Evolutionary conservation across 2,888 invertebrate genomes (phyloP).

Genomic region (Noctua pronuba): DNA sequence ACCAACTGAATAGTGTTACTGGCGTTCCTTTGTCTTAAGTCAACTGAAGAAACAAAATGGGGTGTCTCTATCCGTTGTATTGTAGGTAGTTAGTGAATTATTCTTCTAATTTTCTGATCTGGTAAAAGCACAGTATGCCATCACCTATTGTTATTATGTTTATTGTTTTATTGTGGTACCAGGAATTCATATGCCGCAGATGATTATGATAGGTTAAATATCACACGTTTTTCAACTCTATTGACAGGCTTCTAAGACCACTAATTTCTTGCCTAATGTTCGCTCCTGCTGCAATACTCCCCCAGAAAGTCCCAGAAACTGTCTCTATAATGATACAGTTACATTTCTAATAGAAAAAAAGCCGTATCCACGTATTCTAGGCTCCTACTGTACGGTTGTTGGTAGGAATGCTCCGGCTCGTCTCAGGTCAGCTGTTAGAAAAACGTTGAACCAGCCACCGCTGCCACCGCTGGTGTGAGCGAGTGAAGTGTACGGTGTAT

Average conservation of each 20-base stretch:
- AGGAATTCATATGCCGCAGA: neutral
- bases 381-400: slow-evolving; percentile 60
- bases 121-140: neutral
- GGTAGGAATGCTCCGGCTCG: slow-evolving; percentile 83
- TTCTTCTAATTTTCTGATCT: no score
- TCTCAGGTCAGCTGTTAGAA: slow-evolving; percentile 86
- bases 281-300: neutral
- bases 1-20: neutral
- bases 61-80: neutral
- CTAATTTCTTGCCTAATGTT: neutral
- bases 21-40: neutral
- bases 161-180: neutral
- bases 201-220: neutral
- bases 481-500: slow-evolving; percentile 44
- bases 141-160: neutral
- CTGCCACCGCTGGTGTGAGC: slow-evolving; percentile 38
- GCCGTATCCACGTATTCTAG: slow-evolving; percentile 68
- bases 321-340: neutral
- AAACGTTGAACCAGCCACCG: slow-evolving; percentile 71
- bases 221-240: neutral
- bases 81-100: neutral
- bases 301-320: neutral
- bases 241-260: neutral
- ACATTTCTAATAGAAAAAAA: neutral
- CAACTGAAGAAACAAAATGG: neutral